These are phyloP conservation scores for Syrista parreyssii DNA, from an alignment of 2,888 invertebrate species.

Conservation along the genomic window DNA sequence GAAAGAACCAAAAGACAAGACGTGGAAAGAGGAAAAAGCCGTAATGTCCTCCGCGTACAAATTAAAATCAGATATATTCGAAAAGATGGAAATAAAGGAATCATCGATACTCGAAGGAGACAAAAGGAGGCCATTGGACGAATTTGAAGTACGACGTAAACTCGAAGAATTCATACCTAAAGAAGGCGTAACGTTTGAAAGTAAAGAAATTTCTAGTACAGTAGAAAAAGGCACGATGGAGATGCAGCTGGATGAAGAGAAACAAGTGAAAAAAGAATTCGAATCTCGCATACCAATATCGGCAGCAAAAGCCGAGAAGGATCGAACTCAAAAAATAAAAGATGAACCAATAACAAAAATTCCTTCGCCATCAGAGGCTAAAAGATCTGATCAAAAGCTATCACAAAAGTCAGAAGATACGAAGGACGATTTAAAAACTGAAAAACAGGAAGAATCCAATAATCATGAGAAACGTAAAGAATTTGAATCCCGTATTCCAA, in stretches of 20 bases:
- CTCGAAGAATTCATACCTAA: background rate
- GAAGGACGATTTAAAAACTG: background rate
- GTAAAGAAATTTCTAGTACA: background rate
- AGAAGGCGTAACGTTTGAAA: background rate
- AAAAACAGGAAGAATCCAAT: background rate
- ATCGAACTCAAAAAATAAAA: slow-evolving; percentile 32
- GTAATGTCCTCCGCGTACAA: background rate
- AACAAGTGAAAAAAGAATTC: slow-evolving; percentile 39
- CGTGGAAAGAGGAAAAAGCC: background rate
- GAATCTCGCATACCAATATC: slow-evolving; percentile 57
- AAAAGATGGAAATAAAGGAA: background rate
- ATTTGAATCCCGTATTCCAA: slow-evolving; percentile 24
- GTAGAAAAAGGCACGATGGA: background rate
- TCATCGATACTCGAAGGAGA: background rate
- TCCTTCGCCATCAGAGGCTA: background rate
- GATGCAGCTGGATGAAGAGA: background rate
- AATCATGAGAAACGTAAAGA: slow-evolving; percentile 25
- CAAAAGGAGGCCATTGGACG: background rate
- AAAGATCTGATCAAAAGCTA: slow-evolving; percentile 6
- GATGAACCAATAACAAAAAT: slow-evolving; percentile 4
- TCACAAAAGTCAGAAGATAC: background rate
- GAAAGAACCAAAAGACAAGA: background rate
- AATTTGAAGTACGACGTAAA: background rate
- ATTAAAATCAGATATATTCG: background rate
- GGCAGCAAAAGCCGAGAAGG: slow-evolving; percentile 50